Percentiles rank a stretch among this genome's conserved stretches.
phyloP scores from a whole-genome alignment of 2,113 vertebrate genomes.

The Planiliza haematocheilus region DNA sequence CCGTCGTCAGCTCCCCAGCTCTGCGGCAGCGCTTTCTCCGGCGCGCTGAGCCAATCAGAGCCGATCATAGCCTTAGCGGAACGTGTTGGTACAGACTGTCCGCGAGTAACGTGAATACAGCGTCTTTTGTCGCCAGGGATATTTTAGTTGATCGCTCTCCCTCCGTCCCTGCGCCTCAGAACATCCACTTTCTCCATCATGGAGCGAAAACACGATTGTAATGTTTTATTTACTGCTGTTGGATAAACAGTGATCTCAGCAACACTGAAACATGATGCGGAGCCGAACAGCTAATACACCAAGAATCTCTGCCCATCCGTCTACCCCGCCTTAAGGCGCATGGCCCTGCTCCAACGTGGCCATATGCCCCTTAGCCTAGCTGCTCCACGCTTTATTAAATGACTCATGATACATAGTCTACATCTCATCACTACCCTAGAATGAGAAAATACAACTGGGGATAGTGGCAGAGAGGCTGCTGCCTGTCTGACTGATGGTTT shows the following conservation, averaged over 20 bases:
- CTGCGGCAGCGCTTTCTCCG: slow-evolving; percentile 61
- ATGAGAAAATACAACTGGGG: slow-evolving; percentile 29
- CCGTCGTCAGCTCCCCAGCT: slow-evolving; percentile 49
- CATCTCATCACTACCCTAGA: slow-evolving; percentile 42
- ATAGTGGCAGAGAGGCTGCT: slow-evolving; percentile 3
- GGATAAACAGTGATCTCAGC: slow-evolving; percentile 57
- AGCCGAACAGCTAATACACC: slow-evolving; percentile 60
- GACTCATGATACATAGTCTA: slow-evolving; percentile 60
- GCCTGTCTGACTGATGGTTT: not conserved
- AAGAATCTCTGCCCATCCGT: slow-evolving; percentile 64
- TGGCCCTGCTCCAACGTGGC: slow-evolving; percentile 67
- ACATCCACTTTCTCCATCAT: slow-evolving; percentile 41
- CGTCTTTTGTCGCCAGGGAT: slow-evolving; percentile 46
- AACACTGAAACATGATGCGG: slow-evolving; percentile 49
- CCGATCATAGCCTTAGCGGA: slow-evolving; percentile 56
- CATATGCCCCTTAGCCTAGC: slow-evolving; percentile 72
- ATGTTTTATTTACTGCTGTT: slow-evolving; percentile 57
- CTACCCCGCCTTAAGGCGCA: slow-evolving; percentile 66
- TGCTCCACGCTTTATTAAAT: slow-evolving; percentile 57
- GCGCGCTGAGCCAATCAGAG: slow-evolving; percentile 62
- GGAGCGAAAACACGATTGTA: slow-evolving; percentile 31
- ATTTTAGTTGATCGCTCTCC: slow-evolving; percentile 43
- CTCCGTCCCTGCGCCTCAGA: slow-evolving; percentile 33
- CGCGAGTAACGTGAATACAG: slow-evolving; percentile 48
- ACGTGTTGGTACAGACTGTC: slow-evolving; percentile 62